These are phyloP conservation scores for Vireo griseus DNA, from an alignment of 2,797 vertebrate species.

Conservation along the genomic window DNA sequence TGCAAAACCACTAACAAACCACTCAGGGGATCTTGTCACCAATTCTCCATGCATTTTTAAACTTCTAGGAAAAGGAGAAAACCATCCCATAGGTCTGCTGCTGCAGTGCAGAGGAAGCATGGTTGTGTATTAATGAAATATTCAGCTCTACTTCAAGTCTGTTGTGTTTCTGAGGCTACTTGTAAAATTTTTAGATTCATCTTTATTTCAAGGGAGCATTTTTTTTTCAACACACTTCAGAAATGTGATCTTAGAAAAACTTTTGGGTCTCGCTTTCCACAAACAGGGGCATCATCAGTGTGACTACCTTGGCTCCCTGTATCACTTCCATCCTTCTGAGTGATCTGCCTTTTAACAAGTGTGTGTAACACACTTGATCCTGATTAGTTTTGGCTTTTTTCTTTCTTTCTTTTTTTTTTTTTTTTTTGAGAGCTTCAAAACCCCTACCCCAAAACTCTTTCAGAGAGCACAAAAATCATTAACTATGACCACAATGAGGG, in stretches of 20 bases:
- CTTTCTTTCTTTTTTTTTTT: background rate
- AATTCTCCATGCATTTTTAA: background rate
- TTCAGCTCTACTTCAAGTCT: background rate
- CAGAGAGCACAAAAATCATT: background rate
- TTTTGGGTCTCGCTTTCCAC: background rate
- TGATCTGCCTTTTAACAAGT: background rate
- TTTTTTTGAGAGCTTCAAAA: background rate
- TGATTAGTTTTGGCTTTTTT: background rate
- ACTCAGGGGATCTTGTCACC: background rate
- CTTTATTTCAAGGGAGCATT: background rate
- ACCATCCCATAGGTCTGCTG: rapidly evolving
- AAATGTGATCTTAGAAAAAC: rapidly evolving
- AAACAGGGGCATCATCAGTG: background rate
- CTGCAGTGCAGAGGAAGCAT: background rate
- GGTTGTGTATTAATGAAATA: background rate
- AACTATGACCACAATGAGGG: background rate
- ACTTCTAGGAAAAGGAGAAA: background rate
- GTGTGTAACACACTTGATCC: background rate
- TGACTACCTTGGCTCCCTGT: background rate
- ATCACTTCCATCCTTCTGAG: background rate
- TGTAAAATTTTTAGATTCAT: background rate
- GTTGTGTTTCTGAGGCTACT: background rate
- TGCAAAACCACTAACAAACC: background rate
- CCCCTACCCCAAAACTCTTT: background rate
- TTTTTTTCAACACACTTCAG: background rate